Evolutionary conservation across 2,888 invertebrate species (phyloP).

Genomic region (Ptychoptera albimana): DNA sequence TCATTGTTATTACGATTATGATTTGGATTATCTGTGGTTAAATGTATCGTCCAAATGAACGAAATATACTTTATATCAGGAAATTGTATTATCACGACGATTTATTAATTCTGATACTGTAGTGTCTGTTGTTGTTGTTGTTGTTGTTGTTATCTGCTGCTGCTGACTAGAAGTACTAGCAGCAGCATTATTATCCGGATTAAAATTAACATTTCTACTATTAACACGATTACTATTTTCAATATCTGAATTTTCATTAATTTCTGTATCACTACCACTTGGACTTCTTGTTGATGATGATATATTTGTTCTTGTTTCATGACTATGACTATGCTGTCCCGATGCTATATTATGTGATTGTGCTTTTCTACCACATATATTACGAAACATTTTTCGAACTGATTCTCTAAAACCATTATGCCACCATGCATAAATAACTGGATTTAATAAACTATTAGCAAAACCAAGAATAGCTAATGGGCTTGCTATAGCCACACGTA

Average conservation of each 20-base stretch:
- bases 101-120: too few relatives aligned
- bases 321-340: background rate
- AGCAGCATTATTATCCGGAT: too few relatives aligned
- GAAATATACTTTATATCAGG: too few relatives aligned
- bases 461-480: constrained; percentile 44
- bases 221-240: background rate
- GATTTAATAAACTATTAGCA: constrained; percentile 43
- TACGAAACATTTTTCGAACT: constrained; percentile 11
- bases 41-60: too few relatives aligned
- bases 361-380: background rate
- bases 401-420: constrained; percentile 43
- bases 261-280: background rate
- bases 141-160: too few relatives aligned
- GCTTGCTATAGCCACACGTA: constrained; percentile 36
- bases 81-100: too few relatives aligned
- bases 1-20: too few relatives aligned
- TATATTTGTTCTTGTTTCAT: background rate
- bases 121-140: too few relatives aligned
- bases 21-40: too few relatives aligned
- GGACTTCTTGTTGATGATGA: background rate
- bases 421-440: constrained; percentile 55
- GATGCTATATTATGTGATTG: background rate
- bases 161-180: too few relatives aligned
- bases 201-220: too few relatives aligned
- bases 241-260: background rate